A percentile compares a stretch with the other conserved stretches of the same genome.
Evolutionary conservation across 2,113 vertebrate species (phyloP).

Genomic region (Larimichthys crocea): DNA sequence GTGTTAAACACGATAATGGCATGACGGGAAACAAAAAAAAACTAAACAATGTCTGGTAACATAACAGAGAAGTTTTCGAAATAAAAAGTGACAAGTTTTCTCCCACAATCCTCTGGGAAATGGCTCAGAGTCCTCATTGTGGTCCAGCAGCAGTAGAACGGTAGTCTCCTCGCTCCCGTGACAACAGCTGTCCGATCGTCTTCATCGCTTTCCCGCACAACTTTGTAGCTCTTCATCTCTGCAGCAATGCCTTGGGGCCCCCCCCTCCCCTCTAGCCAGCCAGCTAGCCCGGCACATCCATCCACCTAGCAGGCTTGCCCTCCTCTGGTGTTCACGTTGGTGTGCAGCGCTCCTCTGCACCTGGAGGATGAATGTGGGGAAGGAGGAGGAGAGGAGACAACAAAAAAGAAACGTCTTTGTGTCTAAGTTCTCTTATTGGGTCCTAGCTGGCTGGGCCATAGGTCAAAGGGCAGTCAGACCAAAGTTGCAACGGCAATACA

Average conservation of each 20-base stretch:
- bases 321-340: constrained; percentile 46
- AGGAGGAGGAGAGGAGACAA: constrained; percentile 59
- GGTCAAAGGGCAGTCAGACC: constrained; percentile 96
- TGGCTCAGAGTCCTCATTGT: constrained; percentile 73
- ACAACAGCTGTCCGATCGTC: constrained; percentile 28
- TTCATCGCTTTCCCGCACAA: background rate
- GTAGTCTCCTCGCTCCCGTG: constrained; percentile 40
- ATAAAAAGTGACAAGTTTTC: constrained; percentile 63
- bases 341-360: constrained; percentile 62
- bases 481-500: constrained; percentile 98
- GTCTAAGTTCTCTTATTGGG: constrained; percentile 61
- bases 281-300: constrained; percentile 55
- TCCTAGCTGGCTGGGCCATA: constrained; percentile 68
- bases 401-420: constrained; percentile 67
- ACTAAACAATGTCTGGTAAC: constrained; percentile 47
- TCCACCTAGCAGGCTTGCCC: constrained; percentile 42
- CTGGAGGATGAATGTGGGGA: constrained; percentile 63
- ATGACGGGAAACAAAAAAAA: constrained; percentile 42
- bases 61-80: constrained; percentile 39
- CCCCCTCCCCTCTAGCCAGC: constrained; percentile 34
- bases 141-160: constrained; percentile 69
- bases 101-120: constrained; percentile 72
- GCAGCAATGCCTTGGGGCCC: constrained; percentile 56
- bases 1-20: constrained; percentile 54
- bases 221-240: constrained; percentile 32